These are phyloP conservation scores for Riparia riparia DNA, from an alignment of 2,113 vertebrate genomes.

Conservation along the genomic window DNA sequence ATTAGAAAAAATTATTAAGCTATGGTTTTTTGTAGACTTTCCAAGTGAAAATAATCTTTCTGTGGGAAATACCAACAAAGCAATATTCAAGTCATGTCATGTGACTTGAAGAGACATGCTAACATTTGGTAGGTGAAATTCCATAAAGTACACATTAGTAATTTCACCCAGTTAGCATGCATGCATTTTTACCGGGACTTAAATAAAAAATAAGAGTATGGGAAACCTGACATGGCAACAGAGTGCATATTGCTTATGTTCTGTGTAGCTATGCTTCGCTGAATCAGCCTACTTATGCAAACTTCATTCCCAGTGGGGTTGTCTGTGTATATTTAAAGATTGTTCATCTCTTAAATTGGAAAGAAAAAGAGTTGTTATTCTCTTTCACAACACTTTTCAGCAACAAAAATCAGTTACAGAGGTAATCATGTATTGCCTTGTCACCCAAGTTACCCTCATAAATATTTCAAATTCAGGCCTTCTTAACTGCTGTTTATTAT, in stretches of 20 bases:
- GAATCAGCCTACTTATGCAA: conserved; percentile 25
- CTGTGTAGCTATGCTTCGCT: background rate
- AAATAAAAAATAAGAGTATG: background rate
- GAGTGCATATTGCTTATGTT: background rate
- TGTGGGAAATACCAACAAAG: background rate
- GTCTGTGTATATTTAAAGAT: background rate
- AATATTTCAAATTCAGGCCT: background rate
- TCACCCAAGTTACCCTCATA: background rate
- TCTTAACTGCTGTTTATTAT: background rate
- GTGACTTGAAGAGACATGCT: background rate
- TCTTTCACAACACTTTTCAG: conserved; percentile 15
- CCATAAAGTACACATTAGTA: background rate
- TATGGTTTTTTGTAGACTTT: background rate
- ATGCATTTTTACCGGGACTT: background rate
- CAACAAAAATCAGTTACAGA: background rate
- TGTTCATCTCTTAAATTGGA: background rate
- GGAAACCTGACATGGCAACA: background rate
- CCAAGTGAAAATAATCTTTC: background rate
- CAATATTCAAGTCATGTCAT: background rate
- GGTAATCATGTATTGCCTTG: background rate
- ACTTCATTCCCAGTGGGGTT: background rate
- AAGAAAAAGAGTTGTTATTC: background rate
- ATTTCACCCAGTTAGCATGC: background rate
- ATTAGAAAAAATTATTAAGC: background rate
- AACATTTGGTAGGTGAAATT: background rate